Evolutionary conservation across 2,888 invertebrate species (phyloP).

Genomic region (Platypus cylindrus): DNA sequence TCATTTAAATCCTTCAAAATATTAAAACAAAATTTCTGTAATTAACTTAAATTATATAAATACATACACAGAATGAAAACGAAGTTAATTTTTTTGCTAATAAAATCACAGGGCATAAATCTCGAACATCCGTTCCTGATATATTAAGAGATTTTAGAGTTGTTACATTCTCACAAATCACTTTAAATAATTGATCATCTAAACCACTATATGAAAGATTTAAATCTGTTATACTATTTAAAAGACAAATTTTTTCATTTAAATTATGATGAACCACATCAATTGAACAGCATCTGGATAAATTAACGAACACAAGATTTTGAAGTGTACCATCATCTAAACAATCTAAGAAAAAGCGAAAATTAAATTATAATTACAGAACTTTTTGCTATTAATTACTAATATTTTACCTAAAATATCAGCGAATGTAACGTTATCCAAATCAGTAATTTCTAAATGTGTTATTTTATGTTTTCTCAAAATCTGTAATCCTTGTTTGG

Average conservation of each 20-base stretch:
- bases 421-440: constrained; percentile 46
- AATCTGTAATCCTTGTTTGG: constrained; percentile 45
- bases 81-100: constrained; percentile 44
- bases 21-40: constrained; percentile 2
- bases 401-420: constrained; percentile 22
- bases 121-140: constrained; percentile 48
- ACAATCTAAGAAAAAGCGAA: constrained; percentile 35
- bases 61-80: constrained; percentile 43
- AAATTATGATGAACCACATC: constrained; percentile 38
- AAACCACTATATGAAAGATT: constrained; percentile 58
- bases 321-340: constrained; percentile 51
- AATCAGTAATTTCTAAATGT: constrained; percentile 46
- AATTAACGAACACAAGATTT: constrained; percentile 47
- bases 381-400: no score
- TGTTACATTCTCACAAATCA: constrained; percentile 51
- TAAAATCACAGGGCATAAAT: constrained; percentile 45
- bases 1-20: constrained; percentile 24
- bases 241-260: constrained; percentile 44
- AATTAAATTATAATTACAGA: no score
- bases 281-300: constrained; percentile 48
- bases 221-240: constrained; percentile 44
- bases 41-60: not conserved
- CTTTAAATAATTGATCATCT: constrained; percentile 49
- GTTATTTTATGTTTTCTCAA: constrained; percentile 49
- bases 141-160: constrained; percentile 51